A percentile compares a stretch with the other conserved stretches of the same genome.
These are phyloP conservation scores for Callipepla squamata DNA, from an alignment of 2,113 vertebrate species.

Conservation along the genomic window DNA sequence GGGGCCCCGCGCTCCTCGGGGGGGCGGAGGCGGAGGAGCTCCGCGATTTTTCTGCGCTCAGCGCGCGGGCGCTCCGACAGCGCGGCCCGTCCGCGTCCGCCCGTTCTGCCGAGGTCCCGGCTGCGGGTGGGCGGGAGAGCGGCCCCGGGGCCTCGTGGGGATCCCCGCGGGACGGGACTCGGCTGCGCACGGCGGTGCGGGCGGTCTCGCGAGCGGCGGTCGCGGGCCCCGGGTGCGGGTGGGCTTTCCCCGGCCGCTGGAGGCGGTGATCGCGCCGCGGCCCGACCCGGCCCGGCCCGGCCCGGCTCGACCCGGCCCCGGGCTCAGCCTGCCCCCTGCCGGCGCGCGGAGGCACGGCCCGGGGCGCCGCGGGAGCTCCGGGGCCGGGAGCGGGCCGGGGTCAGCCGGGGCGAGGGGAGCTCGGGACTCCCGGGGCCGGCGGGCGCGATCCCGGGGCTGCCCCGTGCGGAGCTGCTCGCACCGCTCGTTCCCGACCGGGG, in stretches of 20 bases:
- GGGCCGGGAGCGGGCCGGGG: neutral
- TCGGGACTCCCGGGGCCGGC: neutral
- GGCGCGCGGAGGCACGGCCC: neutral
- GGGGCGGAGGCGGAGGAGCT: neutral
- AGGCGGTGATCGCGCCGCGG: neutral
- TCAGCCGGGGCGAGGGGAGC: neutral
- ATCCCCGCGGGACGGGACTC: neutral
- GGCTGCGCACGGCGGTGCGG: neutral
- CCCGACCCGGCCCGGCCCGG: neutral
- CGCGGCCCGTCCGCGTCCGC: neutral
- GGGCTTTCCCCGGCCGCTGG: too few species aligned
- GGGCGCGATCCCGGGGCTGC: too few species aligned
- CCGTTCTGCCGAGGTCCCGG: neutral
- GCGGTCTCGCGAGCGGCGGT: neutral
- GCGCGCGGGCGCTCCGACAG: neutral
- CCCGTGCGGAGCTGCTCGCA: too few species aligned
- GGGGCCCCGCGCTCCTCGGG: neutral
- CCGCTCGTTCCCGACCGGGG: neutral
- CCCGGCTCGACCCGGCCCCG: neutral
- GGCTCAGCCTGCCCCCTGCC: slow-evolving; percentile 19
- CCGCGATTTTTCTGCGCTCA: too few species aligned
- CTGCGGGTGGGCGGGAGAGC: neutral
- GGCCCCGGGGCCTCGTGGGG: neutral
- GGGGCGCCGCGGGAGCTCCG: neutral
- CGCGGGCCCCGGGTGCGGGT: neutral